A percentile compares a stretch with the other conserved stretches of the same genome.
phyloP scores from a whole-genome alignment of 92 coral and sea anemone species.

The Desmophyllum pertusum region DNA sequence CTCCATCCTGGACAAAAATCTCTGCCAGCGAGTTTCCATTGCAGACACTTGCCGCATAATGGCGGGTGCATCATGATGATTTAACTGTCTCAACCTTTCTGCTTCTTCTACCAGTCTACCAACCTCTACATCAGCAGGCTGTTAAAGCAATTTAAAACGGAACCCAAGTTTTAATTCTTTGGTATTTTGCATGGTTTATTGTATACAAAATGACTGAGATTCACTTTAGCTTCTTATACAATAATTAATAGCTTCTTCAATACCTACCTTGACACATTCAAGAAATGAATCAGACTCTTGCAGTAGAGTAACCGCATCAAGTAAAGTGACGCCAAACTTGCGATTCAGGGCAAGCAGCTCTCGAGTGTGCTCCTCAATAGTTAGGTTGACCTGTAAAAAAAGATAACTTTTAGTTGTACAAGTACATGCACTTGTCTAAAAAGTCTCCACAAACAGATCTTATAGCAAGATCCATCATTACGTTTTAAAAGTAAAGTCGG shows the following conservation, averaged over 20 bases:
- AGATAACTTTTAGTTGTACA: neutral
- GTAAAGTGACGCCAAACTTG: constrained; percentile 84
- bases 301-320: constrained; percentile 92
- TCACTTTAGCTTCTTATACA: neutral
- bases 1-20: constrained; percentile 92
- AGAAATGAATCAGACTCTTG: constrained; percentile 93
- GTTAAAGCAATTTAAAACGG: neutral
- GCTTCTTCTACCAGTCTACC: constrained; percentile 79
- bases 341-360: constrained; percentile 82
- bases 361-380: constrained; percentile 89
- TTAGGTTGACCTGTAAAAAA: constrained; percentile 79
- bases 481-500: neutral
- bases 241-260: too few relatives aligned
- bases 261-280: constrained; percentile 92
- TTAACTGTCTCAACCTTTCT: constrained; percentile 68
- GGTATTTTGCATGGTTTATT: too few relatives aligned
- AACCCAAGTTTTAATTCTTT: too few relatives aligned
- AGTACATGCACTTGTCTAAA: neutral
- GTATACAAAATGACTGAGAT: too few relatives aligned
- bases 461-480: neutral
- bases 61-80: constrained; percentile 91
- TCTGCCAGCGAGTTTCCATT: constrained; percentile 96
- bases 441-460: neutral
- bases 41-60: constrained; percentile 81
- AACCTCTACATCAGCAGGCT: constrained; percentile 94